These are phyloP conservation scores for Tetrapedia diversipes DNA, from an alignment of 2,888 invertebrate genomes.

Conservation along the genomic window DNA sequence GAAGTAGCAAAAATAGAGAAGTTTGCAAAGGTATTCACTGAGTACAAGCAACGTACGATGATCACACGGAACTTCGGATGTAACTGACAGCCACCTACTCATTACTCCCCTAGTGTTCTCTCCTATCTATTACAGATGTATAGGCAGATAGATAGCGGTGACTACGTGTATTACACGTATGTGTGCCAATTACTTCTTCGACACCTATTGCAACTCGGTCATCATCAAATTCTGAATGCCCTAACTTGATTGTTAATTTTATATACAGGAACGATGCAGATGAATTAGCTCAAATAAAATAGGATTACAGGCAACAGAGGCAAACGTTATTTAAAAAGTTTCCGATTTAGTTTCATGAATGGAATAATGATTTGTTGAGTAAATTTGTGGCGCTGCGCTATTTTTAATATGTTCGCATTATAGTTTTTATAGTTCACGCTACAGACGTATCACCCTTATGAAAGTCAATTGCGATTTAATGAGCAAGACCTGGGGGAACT, in stretches of 20 bases:
- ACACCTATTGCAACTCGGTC: slow-evolving; percentile 51
- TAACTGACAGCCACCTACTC: slow-evolving; percentile 80
- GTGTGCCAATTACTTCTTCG: slow-evolving; percentile 53
- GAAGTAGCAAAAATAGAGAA: background rate
- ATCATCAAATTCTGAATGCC: slow-evolving; percentile 44
- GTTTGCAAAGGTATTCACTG: slow-evolving; percentile 70
- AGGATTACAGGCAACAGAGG: background rate
- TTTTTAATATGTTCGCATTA: slow-evolving; percentile 55
- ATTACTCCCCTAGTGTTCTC: slow-evolving; percentile 82
- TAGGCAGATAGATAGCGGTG: slow-evolving; percentile 64
- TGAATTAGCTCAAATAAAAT: background rate
- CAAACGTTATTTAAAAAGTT: background rate
- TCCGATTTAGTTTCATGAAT: background rate
- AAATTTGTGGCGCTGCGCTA: slow-evolving; percentile 29
- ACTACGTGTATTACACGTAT: slow-evolving; percentile 32
- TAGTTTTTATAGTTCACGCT: slow-evolving; percentile 51
- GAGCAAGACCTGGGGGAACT: slow-evolving; percentile 76
- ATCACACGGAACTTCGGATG: slow-evolving; percentile 80
- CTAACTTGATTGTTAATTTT: slow-evolving; percentile 18
- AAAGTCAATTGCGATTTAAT: slow-evolving; percentile 77
- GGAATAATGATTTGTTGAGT: slow-evolving; percentile 19
- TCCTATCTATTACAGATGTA: slow-evolving; percentile 82
- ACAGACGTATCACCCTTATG: slow-evolving; percentile 71
- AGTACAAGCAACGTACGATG: slow-evolving; percentile 74
- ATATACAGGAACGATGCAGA: background rate